A percentile compares a stretch with the other conserved stretches of the same genome.
Conservation (phyloP, 2,797 vertebrate species). For the Brachymystax lenok region DNA sequence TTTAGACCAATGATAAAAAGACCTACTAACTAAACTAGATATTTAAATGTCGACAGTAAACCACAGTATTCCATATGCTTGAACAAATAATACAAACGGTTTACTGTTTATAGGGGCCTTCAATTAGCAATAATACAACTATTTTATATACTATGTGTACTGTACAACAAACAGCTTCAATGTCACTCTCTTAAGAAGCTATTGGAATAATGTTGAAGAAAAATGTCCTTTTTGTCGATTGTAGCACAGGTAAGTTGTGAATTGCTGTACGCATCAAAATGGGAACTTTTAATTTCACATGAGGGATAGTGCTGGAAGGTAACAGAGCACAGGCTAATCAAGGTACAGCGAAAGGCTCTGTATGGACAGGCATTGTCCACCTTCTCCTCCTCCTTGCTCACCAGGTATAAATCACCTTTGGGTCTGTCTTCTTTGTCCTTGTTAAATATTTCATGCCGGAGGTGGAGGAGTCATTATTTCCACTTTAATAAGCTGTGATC, state of each 20-base stretch:
- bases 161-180: not conserved
- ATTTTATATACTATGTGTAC: too few species aligned
- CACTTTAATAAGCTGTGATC: constrained; percentile 77
- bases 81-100: not conserved
- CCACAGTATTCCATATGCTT: not conserved
- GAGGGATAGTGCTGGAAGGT: constrained; percentile 2
- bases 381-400: too few species aligned
- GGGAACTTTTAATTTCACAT: not conserved
- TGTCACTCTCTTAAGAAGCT: not conserved
- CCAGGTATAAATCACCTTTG: constrained; percentile 72
- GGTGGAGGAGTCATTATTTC: constrained; percentile 78
- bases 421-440: constrained; percentile 75
- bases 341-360: constrained; percentile 55
- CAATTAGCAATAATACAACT: too few species aligned
- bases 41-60: not conserved
- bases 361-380: constrained; percentile 43
- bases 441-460: constrained; percentile 79
- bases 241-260: not conserved
- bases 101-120: constrained; percentile 8
- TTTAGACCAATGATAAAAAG: not conserved
- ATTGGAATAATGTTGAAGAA: not conserved
- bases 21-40: not conserved
- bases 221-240: not conserved
- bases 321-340: constrained; percentile 48
- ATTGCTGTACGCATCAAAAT: not conserved